Conservation (phyloP, 2,113 vertebrate genomes). For the Gavia stellata region DNA sequence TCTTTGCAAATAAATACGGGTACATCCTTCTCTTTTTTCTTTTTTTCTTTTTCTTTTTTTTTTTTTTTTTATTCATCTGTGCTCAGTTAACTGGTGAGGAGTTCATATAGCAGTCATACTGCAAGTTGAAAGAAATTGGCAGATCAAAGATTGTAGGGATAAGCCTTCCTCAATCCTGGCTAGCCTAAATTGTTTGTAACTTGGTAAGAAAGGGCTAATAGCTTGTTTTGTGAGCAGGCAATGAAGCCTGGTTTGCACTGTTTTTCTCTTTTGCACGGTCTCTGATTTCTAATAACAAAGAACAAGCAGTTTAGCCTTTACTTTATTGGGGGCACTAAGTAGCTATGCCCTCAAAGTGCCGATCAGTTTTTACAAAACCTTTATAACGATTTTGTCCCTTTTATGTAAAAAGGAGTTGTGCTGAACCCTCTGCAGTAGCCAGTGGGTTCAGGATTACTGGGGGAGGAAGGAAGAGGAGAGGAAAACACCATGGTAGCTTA, state of each 20-base stretch:
- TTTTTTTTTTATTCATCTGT: not conserved
- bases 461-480: not conserved
- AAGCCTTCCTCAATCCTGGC: not conserved
- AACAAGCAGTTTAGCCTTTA: not conserved
- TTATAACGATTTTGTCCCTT: not conserved
- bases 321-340: not conserved
- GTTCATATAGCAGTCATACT: not conserved
- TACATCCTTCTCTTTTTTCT: accelerated
- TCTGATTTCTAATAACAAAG: not conserved
- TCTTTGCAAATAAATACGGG: not conserved
- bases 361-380: not conserved
- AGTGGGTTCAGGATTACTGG: not conserved
- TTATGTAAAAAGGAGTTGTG: not conserved
- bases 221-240: not conserved
- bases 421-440: not conserved
- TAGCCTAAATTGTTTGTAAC: not conserved
- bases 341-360: not conserved
- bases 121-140: not conserved
- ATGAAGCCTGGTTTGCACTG: not conserved
- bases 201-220: not conserved
- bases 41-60: too few species aligned
- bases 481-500: not conserved
- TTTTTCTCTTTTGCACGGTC: not conserved
- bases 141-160: not conserved
- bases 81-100: not conserved